These are phyloP conservation scores for Trididemnum clinides DNA, from an alignment of 23 tunicate species.

Conservation along the genomic window DNA sequence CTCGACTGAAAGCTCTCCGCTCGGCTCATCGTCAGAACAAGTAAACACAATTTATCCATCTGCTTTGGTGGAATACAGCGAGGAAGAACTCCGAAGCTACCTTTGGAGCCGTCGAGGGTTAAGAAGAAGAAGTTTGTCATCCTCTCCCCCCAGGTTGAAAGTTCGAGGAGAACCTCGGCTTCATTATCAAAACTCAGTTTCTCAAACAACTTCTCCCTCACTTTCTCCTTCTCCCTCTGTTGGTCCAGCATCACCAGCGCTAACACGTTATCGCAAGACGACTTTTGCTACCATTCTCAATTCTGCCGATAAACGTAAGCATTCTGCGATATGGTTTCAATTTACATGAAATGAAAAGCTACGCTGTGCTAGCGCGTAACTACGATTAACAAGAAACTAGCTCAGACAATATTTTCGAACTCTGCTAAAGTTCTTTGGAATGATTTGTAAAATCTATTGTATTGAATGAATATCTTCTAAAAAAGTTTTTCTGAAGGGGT, in stretches of 20 bases:
- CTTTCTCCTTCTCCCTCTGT: conserved; percentile 41
- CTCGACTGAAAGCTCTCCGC: conserved; percentile 36
- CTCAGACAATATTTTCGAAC: too few relatives aligned
- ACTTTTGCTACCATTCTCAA: conserved; percentile 46
- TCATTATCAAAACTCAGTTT: neutral
- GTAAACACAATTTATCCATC: neutral
- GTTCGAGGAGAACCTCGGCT: too few relatives aligned
- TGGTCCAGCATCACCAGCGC: conserved; percentile 33
- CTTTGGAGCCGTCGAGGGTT: neutral
- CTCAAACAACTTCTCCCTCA: conserved; percentile 27
- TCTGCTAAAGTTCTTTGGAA: too few relatives aligned
- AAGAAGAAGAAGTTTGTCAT: conserved; percentile 49
- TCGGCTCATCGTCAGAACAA: conserved; percentile 36
- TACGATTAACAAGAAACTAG: too few relatives aligned
- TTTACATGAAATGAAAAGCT: too few relatives aligned
- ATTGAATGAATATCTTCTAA: too few relatives aligned
- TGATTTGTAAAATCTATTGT: too few relatives aligned
- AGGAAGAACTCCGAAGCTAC: neutral
- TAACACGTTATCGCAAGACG: conserved; percentile 39
- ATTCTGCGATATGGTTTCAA: too few relatives aligned
- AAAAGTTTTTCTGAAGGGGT: too few relatives aligned
- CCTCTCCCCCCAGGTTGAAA: conserved; percentile 43
- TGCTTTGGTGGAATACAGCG: neutral
- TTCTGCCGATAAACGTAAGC: conserved; percentile 2
- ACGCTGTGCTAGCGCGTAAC: too few relatives aligned